A percentile compares a stretch with the other conserved stretches of the same genome.
Evolutionary conservation across 1,140 invertebrate genomes (phyloP).

Genomic region (Brachionus sp.): DNA sequence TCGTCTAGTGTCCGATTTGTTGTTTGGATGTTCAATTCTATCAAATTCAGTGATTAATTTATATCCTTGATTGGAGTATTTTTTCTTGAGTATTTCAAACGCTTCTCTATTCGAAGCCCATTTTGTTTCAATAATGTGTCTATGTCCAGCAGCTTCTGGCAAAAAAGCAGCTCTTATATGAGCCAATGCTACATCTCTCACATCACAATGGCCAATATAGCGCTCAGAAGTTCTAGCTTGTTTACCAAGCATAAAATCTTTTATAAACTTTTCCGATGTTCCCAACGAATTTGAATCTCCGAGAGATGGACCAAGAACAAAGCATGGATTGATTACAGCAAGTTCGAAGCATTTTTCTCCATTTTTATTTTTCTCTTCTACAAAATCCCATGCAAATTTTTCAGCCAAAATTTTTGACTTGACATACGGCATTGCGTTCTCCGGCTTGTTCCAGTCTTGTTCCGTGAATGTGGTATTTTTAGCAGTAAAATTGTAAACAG

Average conservation of each 20-base stretch:
- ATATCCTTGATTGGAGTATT: conserved; percentile 3
- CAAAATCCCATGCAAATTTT: conserved; percentile 65
- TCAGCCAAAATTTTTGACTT: conserved; percentile 64
- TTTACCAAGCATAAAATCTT: conserved; percentile 58
- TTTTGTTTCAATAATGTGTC: conserved; percentile 39
- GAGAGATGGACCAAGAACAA: conserved; percentile 63
- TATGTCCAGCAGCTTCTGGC: conserved; percentile 60
- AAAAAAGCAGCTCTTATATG: conserved; percentile 63
- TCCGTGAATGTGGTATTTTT: conserved; percentile 61
- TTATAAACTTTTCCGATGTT: conserved; percentile 53
- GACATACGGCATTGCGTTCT: conserved; percentile 56
- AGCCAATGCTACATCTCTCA: conserved; percentile 64
- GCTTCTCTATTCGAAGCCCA: not conserved
- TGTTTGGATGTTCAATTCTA: not conserved
- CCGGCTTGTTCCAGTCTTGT: conserved; percentile 61
- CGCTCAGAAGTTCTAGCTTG: conserved; percentile 61
- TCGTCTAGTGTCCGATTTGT: conserved; percentile 43
- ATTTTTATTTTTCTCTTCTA: conserved; percentile 59
- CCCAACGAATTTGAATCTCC: conserved; percentile 49
- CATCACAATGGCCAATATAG: conserved; percentile 62
- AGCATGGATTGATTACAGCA: conserved; percentile 62
- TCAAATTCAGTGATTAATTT: conserved; percentile 21
- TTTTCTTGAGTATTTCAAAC: conserved; percentile 8
- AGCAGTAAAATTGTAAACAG: conserved; percentile 57
- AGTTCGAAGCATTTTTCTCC: conserved; percentile 59